Evolutionary conservation across 2,113 vertebrate species (phyloP).

Genomic region (Ictidomys tridecemlineatus): DNA sequence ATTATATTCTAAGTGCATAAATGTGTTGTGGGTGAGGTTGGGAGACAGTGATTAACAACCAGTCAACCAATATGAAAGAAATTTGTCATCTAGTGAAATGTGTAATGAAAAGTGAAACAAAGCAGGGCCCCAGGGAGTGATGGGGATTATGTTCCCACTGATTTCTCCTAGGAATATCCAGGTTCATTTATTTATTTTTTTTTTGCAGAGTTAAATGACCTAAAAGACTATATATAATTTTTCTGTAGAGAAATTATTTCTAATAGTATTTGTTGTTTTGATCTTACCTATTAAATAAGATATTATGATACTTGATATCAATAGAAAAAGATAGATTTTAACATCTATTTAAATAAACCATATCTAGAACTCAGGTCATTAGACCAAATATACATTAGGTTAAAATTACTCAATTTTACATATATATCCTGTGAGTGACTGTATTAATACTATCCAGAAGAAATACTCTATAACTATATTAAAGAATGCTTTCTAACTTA

Average conservation of each 20-base stretch:
- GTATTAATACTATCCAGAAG: background rate
- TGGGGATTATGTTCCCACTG: background rate
- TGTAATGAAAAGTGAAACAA: background rate
- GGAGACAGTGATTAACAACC: background rate
- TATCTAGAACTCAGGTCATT: background rate
- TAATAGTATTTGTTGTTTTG: background rate
- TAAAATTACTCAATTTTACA: constrained; percentile 17
- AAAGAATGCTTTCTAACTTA: background rate
- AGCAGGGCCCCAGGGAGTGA: background rate
- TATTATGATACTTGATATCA: background rate
- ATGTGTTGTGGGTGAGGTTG: background rate
- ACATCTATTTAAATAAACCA: background rate
- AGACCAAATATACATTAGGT: background rate
- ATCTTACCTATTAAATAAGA: constrained; percentile 30
- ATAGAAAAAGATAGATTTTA: background rate
- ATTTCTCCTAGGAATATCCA: background rate
- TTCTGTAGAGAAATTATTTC: background rate
- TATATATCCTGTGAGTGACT: background rate
- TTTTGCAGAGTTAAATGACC: background rate
- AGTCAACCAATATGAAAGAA: background rate
- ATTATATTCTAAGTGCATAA: background rate
- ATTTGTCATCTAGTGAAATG: background rate
- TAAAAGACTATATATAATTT: background rate
- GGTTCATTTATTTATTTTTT: background rate
- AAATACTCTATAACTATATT: background rate